Conservation (phyloP, 2,888 invertebrate species). For the Lapara coniferarum region DNA sequence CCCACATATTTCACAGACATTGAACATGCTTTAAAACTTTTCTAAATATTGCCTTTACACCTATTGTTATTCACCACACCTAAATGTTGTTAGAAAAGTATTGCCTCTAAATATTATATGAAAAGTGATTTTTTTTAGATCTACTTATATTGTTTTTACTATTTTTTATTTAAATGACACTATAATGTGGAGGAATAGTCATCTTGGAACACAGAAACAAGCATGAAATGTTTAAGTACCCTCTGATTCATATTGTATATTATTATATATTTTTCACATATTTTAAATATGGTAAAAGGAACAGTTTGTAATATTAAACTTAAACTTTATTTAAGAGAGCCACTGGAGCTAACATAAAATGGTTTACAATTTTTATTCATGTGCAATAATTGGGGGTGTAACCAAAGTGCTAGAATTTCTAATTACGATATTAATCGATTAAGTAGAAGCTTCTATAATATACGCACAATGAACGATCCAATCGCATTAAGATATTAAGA, state of each 20-base stretch:
- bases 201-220: conserved; percentile 20
- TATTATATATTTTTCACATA: conserved; percentile 17
- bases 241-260: conserved; percentile 26
- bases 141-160: conserved; percentile 69
- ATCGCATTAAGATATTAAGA: conserved; percentile 65
- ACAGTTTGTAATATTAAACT: conserved; percentile 27
- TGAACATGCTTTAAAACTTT: conserved; percentile 62
- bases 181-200: conserved; percentile 16
- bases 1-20: conserved; percentile 59
- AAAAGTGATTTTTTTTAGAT: conserved; percentile 72
- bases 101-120: conserved; percentile 78
- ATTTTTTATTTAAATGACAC: conserved; percentile 55
- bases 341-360: conserved; percentile 61
- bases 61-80: conserved; percentile 79
- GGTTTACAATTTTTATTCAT: conserved; percentile 50
- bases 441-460: conserved; percentile 78
- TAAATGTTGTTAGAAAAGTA: conserved; percentile 81
- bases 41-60: conserved; percentile 76
- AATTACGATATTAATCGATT: conserved; percentile 74
- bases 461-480: conserved; percentile 68
- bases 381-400: conserved; percentile 70
- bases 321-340: conserved; percentile 58
- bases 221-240: conserved; percentile 34
- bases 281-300: conserved; percentile 19
- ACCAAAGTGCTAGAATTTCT: conserved; percentile 76